Conservation (phyloP, 2,113 vertebrate genomes). For the Lynx canadensis region DNA sequence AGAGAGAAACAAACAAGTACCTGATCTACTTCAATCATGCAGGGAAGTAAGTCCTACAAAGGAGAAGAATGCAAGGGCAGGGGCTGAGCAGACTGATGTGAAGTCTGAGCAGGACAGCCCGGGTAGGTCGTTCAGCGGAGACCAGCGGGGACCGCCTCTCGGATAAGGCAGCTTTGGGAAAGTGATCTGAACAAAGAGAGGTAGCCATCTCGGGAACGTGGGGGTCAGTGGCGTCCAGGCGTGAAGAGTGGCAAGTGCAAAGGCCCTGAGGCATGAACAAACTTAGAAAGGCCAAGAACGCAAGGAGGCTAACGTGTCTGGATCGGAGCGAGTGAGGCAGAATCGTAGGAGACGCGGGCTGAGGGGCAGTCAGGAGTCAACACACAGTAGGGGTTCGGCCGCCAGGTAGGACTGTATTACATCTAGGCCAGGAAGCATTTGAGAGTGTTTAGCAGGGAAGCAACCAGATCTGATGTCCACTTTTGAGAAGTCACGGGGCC, state of each 20-base stretch:
- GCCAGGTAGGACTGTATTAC: too few species aligned
- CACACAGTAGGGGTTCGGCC: accelerated
- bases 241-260: not conserved
- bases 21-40: not conserved
- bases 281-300: not conserved
- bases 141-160: not conserved
- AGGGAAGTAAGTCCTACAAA: not conserved
- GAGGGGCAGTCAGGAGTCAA: not conserved
- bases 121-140: not conserved
- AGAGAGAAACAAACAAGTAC: not conserved
- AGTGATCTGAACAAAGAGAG: not conserved
- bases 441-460: not conserved
- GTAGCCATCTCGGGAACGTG: not conserved
- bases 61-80: accelerated
- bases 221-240: accelerated
- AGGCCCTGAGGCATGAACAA: not conserved
- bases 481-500: not conserved
- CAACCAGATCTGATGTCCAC: not conserved
- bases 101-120: not conserved
- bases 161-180: not conserved
- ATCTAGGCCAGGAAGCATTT: not conserved
- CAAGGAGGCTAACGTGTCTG: not conserved
- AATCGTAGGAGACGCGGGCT: accelerated
- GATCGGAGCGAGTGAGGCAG: not conserved
- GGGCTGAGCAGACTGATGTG: accelerated